A percentile compares a stretch with the other conserved stretches of the same genome.
Evolutionary conservation across 2,888 invertebrate genomes (phyloP).

Genomic region (Lycocerus yunnanus): DNA sequence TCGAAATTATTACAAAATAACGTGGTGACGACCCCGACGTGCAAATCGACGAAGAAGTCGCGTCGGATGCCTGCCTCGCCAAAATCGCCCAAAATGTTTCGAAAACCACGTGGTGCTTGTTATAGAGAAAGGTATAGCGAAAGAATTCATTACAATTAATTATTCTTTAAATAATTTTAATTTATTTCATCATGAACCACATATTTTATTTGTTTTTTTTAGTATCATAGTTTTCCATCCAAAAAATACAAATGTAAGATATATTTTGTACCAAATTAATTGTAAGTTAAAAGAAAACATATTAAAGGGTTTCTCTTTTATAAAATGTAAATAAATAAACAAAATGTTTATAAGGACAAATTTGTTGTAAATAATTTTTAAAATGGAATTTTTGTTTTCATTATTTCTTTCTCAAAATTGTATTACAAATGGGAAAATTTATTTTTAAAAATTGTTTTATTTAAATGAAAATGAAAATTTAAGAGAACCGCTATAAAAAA

Average conservation of each 20-base stretch:
- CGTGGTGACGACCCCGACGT: conserved; percentile 37
- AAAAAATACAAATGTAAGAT: conserved; percentile 28
- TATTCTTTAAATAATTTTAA: conserved; percentile 25
- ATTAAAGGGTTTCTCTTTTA: neutral
- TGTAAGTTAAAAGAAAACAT: neutral
- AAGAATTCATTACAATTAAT: conserved; percentile 1
- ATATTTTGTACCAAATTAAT: conserved; percentile 29
- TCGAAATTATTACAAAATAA: conserved; percentile 34
- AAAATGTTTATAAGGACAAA: neutral
- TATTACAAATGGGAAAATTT: neutral
- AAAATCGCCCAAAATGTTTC: conserved; percentile 51
- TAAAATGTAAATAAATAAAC: neutral
- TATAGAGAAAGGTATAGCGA: conserved; percentile 52
- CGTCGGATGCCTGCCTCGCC: conserved; percentile 47
- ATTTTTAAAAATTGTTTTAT: neutral
- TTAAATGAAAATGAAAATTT: neutral
- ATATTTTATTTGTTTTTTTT: conserved; percentile 14
- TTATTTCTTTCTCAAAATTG: neutral
- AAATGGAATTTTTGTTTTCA: neutral
- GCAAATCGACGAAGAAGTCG: conserved; percentile 17
- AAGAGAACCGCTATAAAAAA: neutral
- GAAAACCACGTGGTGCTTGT: conserved; percentile 54
- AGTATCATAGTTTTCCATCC: conserved; percentile 24
- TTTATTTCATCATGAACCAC: conserved; percentile 23
- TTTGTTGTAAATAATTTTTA: neutral